Percentiles rank a stretch among this genome's conserved stretches.
phyloP scores from a whole-genome alignment of 2,113 vertebrate species.

The Gallinago undulata region DNA sequence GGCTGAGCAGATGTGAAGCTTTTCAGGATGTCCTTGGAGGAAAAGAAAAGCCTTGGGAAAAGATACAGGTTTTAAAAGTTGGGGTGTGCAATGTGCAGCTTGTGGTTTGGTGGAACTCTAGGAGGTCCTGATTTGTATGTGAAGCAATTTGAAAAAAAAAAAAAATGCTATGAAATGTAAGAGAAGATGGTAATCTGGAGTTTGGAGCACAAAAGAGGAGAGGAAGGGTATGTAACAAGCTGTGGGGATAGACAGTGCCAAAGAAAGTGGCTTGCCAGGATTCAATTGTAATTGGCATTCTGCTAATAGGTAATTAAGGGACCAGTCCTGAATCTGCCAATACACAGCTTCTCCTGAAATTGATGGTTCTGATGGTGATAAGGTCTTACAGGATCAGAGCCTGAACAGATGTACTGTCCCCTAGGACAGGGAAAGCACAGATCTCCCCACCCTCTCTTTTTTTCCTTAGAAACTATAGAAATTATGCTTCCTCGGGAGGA shows the following conservation, averaged over 20 bases:
- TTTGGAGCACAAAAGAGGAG: neutral
- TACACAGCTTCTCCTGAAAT: neutral
- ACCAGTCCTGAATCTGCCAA: neutral
- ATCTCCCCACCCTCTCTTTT: neutral
- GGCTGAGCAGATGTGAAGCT: neutral
- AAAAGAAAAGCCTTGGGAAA: neutral
- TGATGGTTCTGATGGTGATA: rapidly evolving
- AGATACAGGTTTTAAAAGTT: neutral
- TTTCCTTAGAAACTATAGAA: neutral
- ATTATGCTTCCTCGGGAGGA: neutral
- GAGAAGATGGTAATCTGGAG: neutral
- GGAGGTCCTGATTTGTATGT: neutral
- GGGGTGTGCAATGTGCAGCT: rapidly evolving
- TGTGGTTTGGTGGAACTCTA: neutral
- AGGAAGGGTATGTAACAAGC: neutral
- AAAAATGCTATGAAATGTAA: neutral
- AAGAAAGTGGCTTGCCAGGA: neutral
- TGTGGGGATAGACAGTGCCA: neutral
- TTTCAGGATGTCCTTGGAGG: neutral
- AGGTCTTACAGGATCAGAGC: neutral
- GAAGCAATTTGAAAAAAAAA: neutral
- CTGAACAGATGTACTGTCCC: neutral
- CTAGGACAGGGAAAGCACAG: neutral
- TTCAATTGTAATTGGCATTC: neutral
- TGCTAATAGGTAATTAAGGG: neutral